A percentile compares a stretch with the other conserved stretches of the same genome.
These are phyloP conservation scores for Meda fulgida DNA, from an alignment of 2,797 vertebrate species.

Conservation along the genomic window DNA sequence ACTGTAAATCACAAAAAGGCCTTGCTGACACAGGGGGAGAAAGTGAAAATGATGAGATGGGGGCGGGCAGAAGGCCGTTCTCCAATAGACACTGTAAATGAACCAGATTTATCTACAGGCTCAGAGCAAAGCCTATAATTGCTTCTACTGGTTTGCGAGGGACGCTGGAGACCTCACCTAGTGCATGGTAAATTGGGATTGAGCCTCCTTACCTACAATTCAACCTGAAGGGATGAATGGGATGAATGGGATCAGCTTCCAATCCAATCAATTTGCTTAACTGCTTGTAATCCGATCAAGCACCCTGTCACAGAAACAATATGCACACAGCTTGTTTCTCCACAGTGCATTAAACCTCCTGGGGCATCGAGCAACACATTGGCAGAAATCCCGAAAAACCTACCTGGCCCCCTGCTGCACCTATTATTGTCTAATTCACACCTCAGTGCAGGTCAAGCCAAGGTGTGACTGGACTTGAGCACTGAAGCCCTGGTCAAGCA, in stretches of 20 bases:
- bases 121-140: constrained; percentile 63
- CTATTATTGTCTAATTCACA: constrained; percentile 68
- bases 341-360: constrained; percentile 56
- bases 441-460: constrained; percentile 3
- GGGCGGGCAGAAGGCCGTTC: constrained; percentile 35
- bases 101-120: constrained; percentile 59
- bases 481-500: background rate
- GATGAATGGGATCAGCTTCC: constrained; percentile 76
- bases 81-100: constrained; percentile 59
- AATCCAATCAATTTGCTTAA: constrained; percentile 79
- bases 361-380: constrained; percentile 67
- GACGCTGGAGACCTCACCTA: constrained; percentile 68
- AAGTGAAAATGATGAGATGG: background rate
- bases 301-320: constrained; percentile 78
- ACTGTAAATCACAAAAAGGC: constrained; percentile 47
- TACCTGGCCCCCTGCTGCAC: constrained; percentile 74
- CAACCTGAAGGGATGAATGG: constrained; percentile 71
- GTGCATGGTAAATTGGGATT: constrained; percentile 72
- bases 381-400: constrained; percentile 76
- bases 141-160: constrained; percentile 60
- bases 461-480: constrained; percentile 11
- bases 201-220: constrained; percentile 74
- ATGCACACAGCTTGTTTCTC: constrained; percentile 55
- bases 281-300: constrained; percentile 83
- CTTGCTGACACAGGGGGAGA: constrained; percentile 25